Conservation (phyloP, 2,797 vertebrate genomes). For the Halcyon chelicuti region DNA sequence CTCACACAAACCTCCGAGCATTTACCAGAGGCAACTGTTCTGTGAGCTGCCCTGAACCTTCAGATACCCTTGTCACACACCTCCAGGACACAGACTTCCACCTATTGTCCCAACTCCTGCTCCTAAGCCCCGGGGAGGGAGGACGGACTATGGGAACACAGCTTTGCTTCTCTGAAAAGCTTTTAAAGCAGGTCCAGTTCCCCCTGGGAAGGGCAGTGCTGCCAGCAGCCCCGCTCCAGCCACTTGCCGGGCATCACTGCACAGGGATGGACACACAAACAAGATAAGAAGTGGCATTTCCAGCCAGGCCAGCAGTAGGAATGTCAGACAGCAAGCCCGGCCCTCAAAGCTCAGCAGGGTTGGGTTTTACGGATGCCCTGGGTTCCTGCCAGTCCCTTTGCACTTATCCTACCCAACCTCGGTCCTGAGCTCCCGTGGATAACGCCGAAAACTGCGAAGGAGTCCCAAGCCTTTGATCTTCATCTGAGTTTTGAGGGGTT, state of each 20-base stretch:
- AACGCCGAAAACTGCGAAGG: background rate
- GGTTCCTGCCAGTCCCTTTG: background rate
- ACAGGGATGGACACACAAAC: background rate
- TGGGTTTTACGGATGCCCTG: background rate
- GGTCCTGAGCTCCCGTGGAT: background rate
- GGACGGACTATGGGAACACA: background rate
- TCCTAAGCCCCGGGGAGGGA: background rate
- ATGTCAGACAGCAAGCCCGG: background rate
- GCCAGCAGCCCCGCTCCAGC: background rate
- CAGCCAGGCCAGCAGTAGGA: background rate
- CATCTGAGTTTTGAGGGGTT: slow-evolving; percentile 39
- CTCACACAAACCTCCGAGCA: background rate
- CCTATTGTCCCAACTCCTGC: background rate
- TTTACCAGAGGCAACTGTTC: background rate
- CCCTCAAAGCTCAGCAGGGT: background rate
- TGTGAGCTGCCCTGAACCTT: background rate
- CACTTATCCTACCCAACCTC: background rate
- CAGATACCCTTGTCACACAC: background rate
- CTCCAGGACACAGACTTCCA: background rate
- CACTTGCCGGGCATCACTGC: background rate
- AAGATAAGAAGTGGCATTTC: background rate
- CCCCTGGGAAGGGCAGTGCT: background rate
- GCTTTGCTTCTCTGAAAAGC: background rate
- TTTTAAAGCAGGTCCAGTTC: background rate
- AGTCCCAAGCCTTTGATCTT: slow-evolving; percentile 11